Conservation (phyloP, 1,140 invertebrate species). For the Microplitis demolitor region DNA sequence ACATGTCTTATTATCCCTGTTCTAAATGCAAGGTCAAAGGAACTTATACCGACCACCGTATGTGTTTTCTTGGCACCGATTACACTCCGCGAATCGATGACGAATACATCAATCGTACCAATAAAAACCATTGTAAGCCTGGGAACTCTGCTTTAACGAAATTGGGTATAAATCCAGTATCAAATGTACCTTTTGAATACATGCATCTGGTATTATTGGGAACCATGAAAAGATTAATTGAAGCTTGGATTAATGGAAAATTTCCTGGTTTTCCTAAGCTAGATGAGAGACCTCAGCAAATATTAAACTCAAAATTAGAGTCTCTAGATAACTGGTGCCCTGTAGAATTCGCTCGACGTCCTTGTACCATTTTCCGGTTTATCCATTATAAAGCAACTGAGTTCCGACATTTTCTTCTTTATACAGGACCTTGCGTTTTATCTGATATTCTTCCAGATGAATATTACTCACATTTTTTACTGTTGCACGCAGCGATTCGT, state of each 20-base stretch:
- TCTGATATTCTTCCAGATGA: too few relatives aligned
- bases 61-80: conserved; percentile 1
- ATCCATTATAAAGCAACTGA: too few relatives aligned
- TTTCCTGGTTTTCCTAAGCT: background rate
- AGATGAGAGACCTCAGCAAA: background rate
- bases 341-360: background rate
- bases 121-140: conserved; percentile 20
- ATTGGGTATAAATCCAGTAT: background rate
- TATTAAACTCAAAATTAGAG: background rate
- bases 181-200: conserved; percentile 29
- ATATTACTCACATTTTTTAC: too few relatives aligned
- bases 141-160: conserved; percentile 15
- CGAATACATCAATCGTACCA: conserved; percentile 17
- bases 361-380: too few relatives aligned
- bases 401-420: too few relatives aligned
- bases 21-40: conserved; percentile 26
- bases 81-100: conserved; percentile 13
- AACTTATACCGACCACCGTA: background rate
- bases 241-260: conserved; percentile 8
- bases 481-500: conserved; percentile 4
- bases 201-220: conserved; percentile 30
- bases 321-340: background rate
- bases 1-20: conserved; percentile 15
- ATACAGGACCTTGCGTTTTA: too few relatives aligned
- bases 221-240: conserved; percentile 3